Evolutionary conservation across 2,113 vertebrate genomes (phyloP).

Genomic region (Clinocottus analis): DNA sequence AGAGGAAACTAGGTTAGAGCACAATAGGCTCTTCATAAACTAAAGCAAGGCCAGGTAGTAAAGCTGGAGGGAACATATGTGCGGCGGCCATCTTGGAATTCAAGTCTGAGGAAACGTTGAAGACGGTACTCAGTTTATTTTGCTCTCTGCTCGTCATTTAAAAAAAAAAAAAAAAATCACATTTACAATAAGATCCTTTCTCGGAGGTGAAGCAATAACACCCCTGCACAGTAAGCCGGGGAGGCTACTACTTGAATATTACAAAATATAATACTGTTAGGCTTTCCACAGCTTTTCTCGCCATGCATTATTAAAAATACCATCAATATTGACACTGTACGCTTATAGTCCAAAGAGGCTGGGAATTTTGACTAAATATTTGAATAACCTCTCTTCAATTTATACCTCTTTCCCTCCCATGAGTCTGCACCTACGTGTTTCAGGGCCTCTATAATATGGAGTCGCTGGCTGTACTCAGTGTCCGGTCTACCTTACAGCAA

Average conservation of each 20-base stretch:
- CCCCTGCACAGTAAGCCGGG: constrained; percentile 3
- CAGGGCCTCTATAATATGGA: constrained; percentile 49
- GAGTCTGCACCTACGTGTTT: constrained; percentile 50
- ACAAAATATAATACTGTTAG: background rate
- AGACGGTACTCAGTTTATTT: constrained; percentile 40
- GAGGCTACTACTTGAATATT: constrained; percentile 16
- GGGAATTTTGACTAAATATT: constrained; percentile 76
- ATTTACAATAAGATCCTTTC: constrained; percentile 23
- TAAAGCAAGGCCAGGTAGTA: constrained; percentile 47
- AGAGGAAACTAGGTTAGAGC: constrained; percentile 76
- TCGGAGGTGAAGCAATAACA: constrained; percentile 31
- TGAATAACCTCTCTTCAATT: constrained; percentile 72
- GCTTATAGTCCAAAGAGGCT: constrained; percentile 46
- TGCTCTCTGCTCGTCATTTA: constrained; percentile 33
- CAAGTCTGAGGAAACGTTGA: constrained; percentile 23
- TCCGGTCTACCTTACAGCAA: constrained; percentile 76
- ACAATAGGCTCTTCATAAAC: constrained; percentile 78
- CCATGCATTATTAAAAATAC: constrained; percentile 66
- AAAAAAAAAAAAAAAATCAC: background rate
- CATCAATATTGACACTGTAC: constrained; percentile 71
- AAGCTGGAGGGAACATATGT: constrained; percentile 42
- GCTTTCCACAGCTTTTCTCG: constrained; percentile 21
- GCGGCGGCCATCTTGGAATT: constrained; percentile 58
- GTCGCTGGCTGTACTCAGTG: constrained; percentile 60
- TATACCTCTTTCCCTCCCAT: constrained; percentile 50